Evolutionary conservation across 2,797 vertebrate genomes (phyloP).

Genomic region (Tarsius wallacei): DNA sequence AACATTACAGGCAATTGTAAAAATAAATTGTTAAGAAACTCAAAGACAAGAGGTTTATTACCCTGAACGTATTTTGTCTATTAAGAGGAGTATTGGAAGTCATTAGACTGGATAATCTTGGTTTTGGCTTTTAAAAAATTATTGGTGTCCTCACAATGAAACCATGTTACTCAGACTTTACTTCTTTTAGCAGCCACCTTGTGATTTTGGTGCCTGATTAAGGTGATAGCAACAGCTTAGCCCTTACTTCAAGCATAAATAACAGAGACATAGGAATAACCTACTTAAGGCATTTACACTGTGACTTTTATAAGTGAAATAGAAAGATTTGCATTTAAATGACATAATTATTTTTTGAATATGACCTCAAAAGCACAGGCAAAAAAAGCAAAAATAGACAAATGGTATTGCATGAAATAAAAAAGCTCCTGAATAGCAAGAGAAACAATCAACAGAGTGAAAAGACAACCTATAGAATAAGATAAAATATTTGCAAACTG

Average conservation of each 20-base stretch:
- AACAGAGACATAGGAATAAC: too few relatives aligned
- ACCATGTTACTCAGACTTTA: too few relatives aligned
- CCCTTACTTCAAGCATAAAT: background rate
- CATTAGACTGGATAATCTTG: background rate
- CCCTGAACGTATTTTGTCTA: background rate
- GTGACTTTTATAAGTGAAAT: background rate
- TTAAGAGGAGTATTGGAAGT: background rate
- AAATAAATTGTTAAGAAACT: background rate
- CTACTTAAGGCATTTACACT: background rate
- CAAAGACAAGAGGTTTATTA: background rate
- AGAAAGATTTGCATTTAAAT: background rate
- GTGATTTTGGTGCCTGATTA: background rate
- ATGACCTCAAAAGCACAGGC: background rate
- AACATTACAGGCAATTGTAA: background rate
- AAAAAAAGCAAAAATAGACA: background rate
- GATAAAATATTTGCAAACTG: background rate
- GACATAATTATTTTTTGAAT: background rate
- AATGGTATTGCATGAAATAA: background rate
- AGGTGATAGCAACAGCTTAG: background rate
- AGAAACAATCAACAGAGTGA: background rate
- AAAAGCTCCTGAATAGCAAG: background rate
- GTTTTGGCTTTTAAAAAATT: background rate
- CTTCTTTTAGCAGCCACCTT: background rate
- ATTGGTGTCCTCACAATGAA: background rate
- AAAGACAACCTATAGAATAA: background rate